Evolutionary conservation across 2,888 invertebrate species (phyloP).

Genomic region (Pollenia angustigena): DNA sequence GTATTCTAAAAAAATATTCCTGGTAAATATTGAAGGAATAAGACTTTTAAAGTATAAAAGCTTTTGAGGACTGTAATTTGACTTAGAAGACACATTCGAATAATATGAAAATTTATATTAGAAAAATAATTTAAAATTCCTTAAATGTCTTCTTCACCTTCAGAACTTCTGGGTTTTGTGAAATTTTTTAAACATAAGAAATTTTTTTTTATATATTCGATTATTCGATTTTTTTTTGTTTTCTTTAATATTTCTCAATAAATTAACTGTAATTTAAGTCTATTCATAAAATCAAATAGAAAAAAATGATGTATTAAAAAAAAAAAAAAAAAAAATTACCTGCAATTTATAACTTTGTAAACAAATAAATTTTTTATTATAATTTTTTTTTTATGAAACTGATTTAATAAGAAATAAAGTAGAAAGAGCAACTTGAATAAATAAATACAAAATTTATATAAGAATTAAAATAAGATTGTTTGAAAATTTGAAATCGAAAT

Average conservation of each 20-base stretch:
- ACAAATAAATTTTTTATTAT: slow-evolving; percentile 23
- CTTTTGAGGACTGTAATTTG: too few relatives aligned
- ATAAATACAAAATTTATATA: slow-evolving; percentile 1
- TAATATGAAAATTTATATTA: too few relatives aligned
- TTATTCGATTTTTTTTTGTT: not conserved
- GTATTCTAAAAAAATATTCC: too few relatives aligned
- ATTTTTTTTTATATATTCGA: too few relatives aligned
- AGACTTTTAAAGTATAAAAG: too few relatives aligned
- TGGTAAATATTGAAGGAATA: too few relatives aligned
- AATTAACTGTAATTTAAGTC: not conserved
- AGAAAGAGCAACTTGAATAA: not conserved
- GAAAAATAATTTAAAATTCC: too few relatives aligned
- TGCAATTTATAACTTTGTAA: slow-evolving; percentile 32
- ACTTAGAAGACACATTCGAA: too few relatives aligned
- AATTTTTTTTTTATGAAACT: not conserved
- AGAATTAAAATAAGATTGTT: not conserved
- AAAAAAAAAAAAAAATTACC: too few relatives aligned
- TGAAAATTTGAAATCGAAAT: not conserved
- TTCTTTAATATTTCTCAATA: not conserved
- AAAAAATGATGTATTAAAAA: not conserved
- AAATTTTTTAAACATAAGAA: too few relatives aligned
- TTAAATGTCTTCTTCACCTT: too few relatives aligned
- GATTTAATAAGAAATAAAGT: not conserved
- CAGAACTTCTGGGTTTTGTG: too few relatives aligned
- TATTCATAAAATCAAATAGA: slow-evolving; percentile 15